phyloP scores from a whole-genome alignment of 2,888 invertebrate genomes.

The Cephus pygmeus region DNA sequence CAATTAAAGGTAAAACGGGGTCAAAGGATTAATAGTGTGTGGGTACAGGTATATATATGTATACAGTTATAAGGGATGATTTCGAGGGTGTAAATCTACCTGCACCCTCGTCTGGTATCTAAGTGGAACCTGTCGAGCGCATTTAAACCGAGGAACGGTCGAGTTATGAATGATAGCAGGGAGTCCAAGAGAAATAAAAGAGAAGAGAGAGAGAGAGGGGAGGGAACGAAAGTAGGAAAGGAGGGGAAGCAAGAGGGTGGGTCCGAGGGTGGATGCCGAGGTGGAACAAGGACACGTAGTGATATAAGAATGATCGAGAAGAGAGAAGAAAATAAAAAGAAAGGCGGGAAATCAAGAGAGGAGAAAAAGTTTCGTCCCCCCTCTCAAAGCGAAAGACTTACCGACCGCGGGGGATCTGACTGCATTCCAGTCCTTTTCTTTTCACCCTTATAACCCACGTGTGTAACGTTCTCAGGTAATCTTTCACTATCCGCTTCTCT shows the following conservation, averaged over 20 bases:
- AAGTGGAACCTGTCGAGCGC: constrained; percentile 23
- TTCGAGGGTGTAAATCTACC: constrained; percentile 1
- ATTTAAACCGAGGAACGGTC: constrained; percentile 10
- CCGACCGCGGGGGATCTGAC: constrained; percentile 19
- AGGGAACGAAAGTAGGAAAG: not conserved
- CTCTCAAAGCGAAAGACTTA: constrained; percentile 16
- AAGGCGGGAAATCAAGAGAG: not conserved
- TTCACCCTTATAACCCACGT: not conserved
- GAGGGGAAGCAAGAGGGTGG: constrained; percentile 9
- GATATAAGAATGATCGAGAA: not conserved
- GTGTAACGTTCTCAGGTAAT: not conserved
- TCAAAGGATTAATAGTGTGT: too few species aligned
- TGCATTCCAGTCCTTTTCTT: constrained; percentile 16
- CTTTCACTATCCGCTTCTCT: too few species aligned
- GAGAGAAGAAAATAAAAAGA: constrained; percentile 10
- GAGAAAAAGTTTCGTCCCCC: constrained; percentile 6
- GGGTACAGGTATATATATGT: too few species aligned
- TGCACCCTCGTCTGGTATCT: not conserved
- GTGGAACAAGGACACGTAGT: too few species aligned
- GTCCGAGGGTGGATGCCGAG: not conserved
- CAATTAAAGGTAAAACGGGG: too few species aligned
- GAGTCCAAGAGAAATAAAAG: constrained; percentile 15
- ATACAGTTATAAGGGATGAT: not conserved
- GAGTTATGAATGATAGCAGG: constrained; percentile 31
- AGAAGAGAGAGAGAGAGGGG: constrained; percentile 11